Conservation (phyloP, 1,140 invertebrate species). For the Dolichoris vasculosae region DNA sequence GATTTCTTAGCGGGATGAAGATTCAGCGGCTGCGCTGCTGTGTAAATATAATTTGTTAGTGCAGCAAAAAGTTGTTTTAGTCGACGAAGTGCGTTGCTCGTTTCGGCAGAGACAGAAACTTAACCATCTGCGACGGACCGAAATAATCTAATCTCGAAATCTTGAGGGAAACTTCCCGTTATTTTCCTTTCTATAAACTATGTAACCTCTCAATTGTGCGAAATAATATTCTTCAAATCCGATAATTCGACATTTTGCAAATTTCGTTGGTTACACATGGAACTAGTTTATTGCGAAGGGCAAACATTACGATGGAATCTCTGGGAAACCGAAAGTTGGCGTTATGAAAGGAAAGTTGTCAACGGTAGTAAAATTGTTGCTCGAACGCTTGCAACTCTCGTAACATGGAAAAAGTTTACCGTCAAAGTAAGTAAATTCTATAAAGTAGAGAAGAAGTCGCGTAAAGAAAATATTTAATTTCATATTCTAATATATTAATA, state of each 20-base stretch:
- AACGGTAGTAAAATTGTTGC: too few species aligned
- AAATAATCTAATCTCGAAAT: background rate
- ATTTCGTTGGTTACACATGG: background rate
- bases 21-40: background rate
- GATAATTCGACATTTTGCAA: background rate
- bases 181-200: background rate
- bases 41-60: background rate
- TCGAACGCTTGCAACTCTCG: background rate
- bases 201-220: background rate
- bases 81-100: background rate
- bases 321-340: too few species aligned
- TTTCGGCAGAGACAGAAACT: background rate
- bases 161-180: background rate
- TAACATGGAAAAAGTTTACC: background rate
- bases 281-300: background rate
- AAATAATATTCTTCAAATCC: background rate
- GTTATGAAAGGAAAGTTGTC: too few species aligned
- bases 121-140: background rate
- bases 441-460: too few species aligned
- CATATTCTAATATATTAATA: too few species aligned
- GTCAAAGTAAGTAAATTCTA: background rate
- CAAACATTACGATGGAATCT: background rate
- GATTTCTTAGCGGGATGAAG: background rate
- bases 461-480: too few species aligned
- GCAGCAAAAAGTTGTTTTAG: conserved; percentile 6